Percentiles rank a stretch among this genome's conserved stretches.
phyloP scores from a whole-genome alignment of 2,113 vertebrate species.

The Bettongia penicillata region DNA sequence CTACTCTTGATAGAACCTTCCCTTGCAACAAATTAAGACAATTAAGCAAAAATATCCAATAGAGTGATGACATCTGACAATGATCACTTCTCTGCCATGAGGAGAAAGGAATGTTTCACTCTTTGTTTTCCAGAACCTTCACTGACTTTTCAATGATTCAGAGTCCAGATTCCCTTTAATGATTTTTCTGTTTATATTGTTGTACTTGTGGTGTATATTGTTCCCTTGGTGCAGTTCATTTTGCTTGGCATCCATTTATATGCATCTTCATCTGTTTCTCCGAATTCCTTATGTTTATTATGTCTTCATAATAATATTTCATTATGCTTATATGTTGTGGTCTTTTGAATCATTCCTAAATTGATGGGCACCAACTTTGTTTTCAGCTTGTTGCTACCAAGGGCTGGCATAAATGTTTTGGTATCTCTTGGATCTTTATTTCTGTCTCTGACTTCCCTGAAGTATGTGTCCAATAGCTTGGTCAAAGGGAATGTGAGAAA shows the following conservation, averaged over 20 bases:
- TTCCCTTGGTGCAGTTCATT: neutral
- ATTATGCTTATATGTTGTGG: neutral
- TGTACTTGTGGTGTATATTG: neutral
- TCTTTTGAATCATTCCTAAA: neutral
- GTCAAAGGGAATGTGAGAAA: neutral
- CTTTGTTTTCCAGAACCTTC: neutral
- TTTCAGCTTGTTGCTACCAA: neutral
- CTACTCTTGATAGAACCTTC: neutral
- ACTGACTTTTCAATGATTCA: neutral
- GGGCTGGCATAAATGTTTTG: neutral
- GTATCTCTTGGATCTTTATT: neutral
- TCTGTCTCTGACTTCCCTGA: neutral
- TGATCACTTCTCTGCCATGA: neutral
- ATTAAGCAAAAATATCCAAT: neutral
- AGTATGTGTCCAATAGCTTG: neutral
- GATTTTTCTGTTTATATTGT: neutral
- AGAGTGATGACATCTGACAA: neutral
- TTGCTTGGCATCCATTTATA: neutral
- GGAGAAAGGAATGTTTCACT: neutral
- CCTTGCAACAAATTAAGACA: neutral
- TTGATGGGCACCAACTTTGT: neutral
- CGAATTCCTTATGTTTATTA: neutral
- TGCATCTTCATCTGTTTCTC: neutral
- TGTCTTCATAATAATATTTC: neutral
- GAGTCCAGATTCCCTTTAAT: neutral